Percentiles rank a stretch among this genome's conserved stretches.
phyloP scores from a whole-genome alignment of 1,140 invertebrate species.

The Asobara japonica region DNA sequence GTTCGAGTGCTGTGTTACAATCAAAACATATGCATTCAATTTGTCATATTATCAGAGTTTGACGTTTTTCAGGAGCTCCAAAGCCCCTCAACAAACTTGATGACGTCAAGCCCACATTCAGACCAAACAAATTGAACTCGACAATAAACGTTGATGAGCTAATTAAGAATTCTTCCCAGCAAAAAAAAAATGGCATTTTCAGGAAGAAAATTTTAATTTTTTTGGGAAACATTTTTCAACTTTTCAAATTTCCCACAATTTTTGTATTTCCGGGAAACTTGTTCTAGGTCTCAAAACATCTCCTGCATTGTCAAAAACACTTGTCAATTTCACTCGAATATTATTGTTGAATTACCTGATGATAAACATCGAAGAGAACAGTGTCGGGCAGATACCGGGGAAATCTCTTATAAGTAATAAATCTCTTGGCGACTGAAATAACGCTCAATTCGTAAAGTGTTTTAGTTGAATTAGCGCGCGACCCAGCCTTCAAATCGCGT shows the following conservation, averaged over 20 bases:
- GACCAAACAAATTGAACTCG: not conserved
- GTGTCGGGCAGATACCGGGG: not conserved
- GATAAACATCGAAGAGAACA: slow-evolving; percentile 8
- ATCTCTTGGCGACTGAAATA: not conserved
- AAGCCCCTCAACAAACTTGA: not conserved
- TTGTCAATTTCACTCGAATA: too few species aligned
- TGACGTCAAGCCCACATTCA: not conserved
- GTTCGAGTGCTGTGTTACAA: not conserved
- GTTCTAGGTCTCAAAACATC: not conserved
- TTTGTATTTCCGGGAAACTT: not conserved
- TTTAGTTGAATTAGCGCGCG: not conserved
- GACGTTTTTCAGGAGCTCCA: not conserved
- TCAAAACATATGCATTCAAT: not conserved
- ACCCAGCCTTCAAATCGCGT: not conserved
- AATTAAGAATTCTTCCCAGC: not conserved
- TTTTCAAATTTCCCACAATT: not conserved
- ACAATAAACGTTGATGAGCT: not conserved
- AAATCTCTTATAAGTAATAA: not conserved
- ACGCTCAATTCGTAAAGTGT: slow-evolving; percentile 42
- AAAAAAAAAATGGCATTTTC: not conserved
- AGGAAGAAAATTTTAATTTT: not conserved
- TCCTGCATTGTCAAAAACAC: not conserved
- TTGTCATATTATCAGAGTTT: not conserved
- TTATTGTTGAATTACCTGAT: slow-evolving; percentile 9
- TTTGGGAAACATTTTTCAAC: not conserved